Base-by-base conservation (phyloP, 2,888 invertebrate genomes). In the Pocota personata region DNA sequence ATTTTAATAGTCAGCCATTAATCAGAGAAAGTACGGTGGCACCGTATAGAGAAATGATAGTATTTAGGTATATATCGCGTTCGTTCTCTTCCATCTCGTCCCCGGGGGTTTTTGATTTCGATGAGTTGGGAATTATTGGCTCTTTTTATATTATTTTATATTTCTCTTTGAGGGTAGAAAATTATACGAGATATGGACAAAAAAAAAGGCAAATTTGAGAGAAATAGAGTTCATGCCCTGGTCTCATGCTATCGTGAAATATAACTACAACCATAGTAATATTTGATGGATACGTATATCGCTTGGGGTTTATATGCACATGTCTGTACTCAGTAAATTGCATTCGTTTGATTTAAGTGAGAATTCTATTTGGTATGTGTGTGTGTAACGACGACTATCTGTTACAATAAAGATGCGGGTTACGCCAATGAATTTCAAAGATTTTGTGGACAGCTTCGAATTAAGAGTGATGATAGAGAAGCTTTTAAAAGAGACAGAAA, bases 21-120 rank as follows among this genome's bases (percentile, higher is more conserved):
- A 82, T 77, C 77, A 77, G 82, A 72, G 77, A 82, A 77, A 82
- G 82, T 71, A 43, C 52, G 14, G 60, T 77, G 35, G 69, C 48
- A 62, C 19, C 40, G 58, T 43, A 24, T 48, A 66, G 66, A 50
- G 35, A 27, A 50, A 66, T 62, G 27, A 52, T 40, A 50, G 66
- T 66, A 21, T 35, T 21, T 21, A 50, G 35, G 50, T 37, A 14
- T 52, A 27, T 14, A 50, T 66, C n/a, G 32, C 30, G 66, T 66
- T 50, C 24, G 10, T 21, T 35, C 50, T 50, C 66, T 50, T 8
- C 10, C 35, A 24, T 8, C 21, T 19, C 6, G n/a, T 37, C 12
- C 46, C 19, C 66, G n/a, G 32, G 32, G 50, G 66, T 32, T 30
- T 62, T 27, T 46, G 24, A 62, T 62, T 66, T 66, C 50, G 24